Conservation (phyloP, 1,140 invertebrate genomes). For the Plodia interpunctella region DNA sequence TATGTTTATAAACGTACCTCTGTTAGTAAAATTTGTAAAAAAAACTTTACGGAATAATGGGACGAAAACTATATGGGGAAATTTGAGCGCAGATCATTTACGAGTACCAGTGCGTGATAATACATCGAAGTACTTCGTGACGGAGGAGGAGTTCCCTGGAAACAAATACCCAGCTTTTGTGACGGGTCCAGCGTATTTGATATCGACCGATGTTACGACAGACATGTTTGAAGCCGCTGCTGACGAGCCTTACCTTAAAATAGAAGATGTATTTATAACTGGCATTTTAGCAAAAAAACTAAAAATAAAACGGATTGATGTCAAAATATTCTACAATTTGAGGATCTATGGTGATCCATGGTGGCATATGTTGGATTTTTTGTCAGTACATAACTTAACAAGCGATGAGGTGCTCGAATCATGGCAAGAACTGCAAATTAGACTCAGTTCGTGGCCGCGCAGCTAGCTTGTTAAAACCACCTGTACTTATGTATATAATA, state of each 20-base stretch:
- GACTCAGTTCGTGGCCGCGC: too few species aligned
- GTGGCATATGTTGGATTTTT: too few species aligned
- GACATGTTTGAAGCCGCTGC: constrained; percentile 85
- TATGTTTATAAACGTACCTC: constrained; percentile 93
- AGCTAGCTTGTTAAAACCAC: too few species aligned
- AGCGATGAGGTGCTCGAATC: too few species aligned
- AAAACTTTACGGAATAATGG: constrained; percentile 81
- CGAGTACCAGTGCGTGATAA: constrained; percentile 90
- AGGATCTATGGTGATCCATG: too few species aligned
- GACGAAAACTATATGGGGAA: constrained; percentile 86
- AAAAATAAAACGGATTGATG: constrained; percentile 83
- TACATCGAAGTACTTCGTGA: constrained; percentile 93
- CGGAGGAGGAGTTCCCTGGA: constrained; percentile 83
- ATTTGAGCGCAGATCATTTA: too few species aligned
- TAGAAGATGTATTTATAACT: constrained; percentile 94
- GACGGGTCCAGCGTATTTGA: constrained; percentile 90
- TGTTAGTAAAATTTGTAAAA: constrained; percentile 83
- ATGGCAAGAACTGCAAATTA: too few species aligned
- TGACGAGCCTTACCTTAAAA: constrained; percentile 85
- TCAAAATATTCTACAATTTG: constrained; percentile 83
- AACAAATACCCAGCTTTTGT: constrained; percentile 84
- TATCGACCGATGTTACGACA: constrained; percentile 83
- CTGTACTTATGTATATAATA: too few species aligned
- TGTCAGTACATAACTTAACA: constrained; percentile 40
- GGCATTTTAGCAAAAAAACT: constrained; percentile 89